Evolutionary conservation across 2,797 vertebrate species (phyloP).

Genomic region (Melopsittacus undulatus): DNA sequence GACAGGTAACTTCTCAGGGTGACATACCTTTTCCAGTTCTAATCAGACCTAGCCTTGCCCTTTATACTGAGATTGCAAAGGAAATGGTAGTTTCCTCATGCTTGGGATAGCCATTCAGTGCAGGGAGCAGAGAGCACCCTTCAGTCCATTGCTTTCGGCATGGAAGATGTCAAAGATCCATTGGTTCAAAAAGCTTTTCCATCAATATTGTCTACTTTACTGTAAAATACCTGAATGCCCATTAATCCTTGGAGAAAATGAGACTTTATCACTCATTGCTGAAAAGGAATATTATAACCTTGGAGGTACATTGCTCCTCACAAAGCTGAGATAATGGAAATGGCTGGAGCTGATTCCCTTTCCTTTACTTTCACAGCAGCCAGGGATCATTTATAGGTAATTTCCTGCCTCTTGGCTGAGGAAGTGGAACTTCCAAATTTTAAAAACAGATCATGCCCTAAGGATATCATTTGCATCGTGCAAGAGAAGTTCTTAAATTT

Average conservation of each 20-base stretch:
- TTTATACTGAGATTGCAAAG: background rate
- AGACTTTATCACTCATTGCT: background rate
- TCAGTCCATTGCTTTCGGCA: background rate
- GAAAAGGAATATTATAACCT: background rate
- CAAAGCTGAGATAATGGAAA: background rate
- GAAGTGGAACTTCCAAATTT: background rate
- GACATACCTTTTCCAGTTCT: background rate
- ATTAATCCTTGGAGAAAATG: background rate
- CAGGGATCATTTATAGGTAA: background rate
- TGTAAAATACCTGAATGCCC: background rate
- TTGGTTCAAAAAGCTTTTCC: background rate
- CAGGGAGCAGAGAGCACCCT: background rate
- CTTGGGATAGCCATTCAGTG: background rate
- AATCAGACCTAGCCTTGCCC: background rate
- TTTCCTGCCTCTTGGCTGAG: background rate
- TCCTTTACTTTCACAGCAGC: background rate
- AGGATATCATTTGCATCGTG: background rate
- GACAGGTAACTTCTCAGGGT: background rate
- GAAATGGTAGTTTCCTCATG: background rate
- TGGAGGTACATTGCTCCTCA: background rate
- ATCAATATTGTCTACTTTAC: background rate
- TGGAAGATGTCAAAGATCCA: background rate
- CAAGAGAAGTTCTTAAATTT: background rate
- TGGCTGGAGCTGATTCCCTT: background rate
- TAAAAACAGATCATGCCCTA: background rate